Evolutionary conservation across 2,888 invertebrate genomes (phyloP), one percentile per base, ranked within the genome.

Genomic region (Dolichomitus sp.): DNA sequence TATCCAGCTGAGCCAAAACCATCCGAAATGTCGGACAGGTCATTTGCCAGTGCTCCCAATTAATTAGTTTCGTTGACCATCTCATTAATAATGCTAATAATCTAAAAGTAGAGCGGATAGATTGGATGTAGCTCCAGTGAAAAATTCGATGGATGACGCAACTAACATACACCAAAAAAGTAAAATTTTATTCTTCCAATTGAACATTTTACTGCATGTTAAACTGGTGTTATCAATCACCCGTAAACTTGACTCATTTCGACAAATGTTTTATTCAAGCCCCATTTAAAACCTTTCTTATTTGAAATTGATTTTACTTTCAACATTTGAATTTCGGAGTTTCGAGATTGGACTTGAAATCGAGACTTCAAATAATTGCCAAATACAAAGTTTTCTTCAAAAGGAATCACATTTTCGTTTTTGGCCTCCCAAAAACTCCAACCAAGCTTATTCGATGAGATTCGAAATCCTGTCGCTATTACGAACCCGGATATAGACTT

Each of bases 381-480:
- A 30, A 12, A 30, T 61, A 7, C 17, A 37, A 19, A 17, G 19
- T 37, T 37, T 12, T 9, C 0, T 33, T 37, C 33, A 19, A 61
- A 61, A 40, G 19, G 12, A 19, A 37, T 61, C 17, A 19, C 37
- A 0, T 37, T 11, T 40, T 40, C 37, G 4, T 37, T 61, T 40
- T 61, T 17, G 9, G 19, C 19, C 11, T 40, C 9, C 40, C 37
- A 37, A 19, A n/a, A 37, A 17, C 37, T 11, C 37, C 1, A 11
- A 37, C 11, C 37, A 12, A 19, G 37, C 17, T 40, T 17, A 17
- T 40, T 19, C 30, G 37, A 7, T 4, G 5, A 40, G 72, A 59
- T 52, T 68, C 33, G 48, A 45, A 77, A 54, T 77, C 54, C 59
- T n/a, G 50, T 45, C 14, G 17, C 59, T 37, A 17, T 27, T 57